Base-by-base conservation (phyloP, 2,113 vertebrate species). In the Eidolon helvum region DNA sequence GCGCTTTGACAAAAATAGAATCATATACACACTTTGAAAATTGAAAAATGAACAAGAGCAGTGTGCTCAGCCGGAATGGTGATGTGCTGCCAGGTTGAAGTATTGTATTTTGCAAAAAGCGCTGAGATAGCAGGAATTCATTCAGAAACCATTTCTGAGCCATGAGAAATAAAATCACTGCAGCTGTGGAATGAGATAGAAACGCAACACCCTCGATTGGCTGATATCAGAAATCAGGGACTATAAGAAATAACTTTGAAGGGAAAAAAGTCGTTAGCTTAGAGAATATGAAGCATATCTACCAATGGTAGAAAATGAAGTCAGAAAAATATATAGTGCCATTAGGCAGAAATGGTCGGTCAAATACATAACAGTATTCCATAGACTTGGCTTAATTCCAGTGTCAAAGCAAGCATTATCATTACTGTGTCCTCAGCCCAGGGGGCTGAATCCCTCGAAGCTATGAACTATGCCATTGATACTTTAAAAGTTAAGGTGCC, bases 31-130 rank as follows among this genome's bases (percentile, higher is more conserved):
- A 55, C 48, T 69, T 91, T 57, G 85, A 91, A 74, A 50, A 50
- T 16, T 50, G 15, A 50, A 50, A 50, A 50, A 50, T 50, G 14
- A 50, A 50, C 15, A 50, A 15, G 50, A 50, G 50, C 50, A 50
- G 50, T 0, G 4, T 4, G 50, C 50, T 50, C 50, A 50, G 15
- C 50, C 15, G 4, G 15, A 50, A 50, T 50, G 50, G 15, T 16
- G 50, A 50, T 50, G 50, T 5, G 15, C 50, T 50, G 50, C 15
- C 96, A 99, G 99, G 98, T 99, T 2, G 87, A 97, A 43, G 99
- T 99, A 97, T 87, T 99, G 97, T 99, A 99, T 97, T 99, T 99
- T 89, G 99, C 99, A 55, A 98, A 98, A 98, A 99, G 99, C 94
- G 99, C 98, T 1, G 99, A 99, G 97, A 98, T 99, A 96, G 97